Evolutionary conservation across 2,797 vertebrate genomes (phyloP), one percentile per base, ranked within the genome.

Genomic region (Sphenopsis melanotis): DNA sequence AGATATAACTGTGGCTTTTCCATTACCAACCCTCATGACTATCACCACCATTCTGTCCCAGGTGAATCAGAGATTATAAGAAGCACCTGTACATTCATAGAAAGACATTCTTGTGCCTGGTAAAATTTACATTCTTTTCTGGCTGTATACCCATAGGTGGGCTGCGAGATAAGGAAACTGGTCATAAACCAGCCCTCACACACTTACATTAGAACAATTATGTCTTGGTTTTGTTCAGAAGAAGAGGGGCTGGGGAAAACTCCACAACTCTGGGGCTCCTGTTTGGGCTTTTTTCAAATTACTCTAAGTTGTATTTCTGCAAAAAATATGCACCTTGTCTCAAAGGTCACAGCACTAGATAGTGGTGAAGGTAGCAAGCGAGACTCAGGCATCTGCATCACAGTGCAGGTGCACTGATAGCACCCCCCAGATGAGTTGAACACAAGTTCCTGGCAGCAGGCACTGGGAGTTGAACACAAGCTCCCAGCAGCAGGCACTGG

Each of bases 281-380:
- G 6, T 39, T 59, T 26, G 21, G 18, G 19, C 24, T 66, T 92
- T n/a, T 37, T 23, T 53, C 56, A 84, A 70, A 74, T 42, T 60
- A 26, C 17, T 50, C 0, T 11, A 3, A 65, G 12, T 6, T 27
- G 4, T 26, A 12, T 36, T 82, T 74, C 44, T n/a, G 22, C 30
- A 71, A 59, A 83, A 77, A 64, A 36, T 52, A 15, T 4, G 6
- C 2, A 15, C 15, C 1, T 10, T 32, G 8, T 42, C 49, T 37
- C 11, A 0, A 49, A 70, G 47, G 30, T 29, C 22, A 49, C 0
- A 0, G 41, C 10, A 41, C 15, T 27, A 36, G 36, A 32, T 5
- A 27, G 2, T 6, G 23, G 29, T 7, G 4, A 63, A 78, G 15
- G 11, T 2, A 52, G 29, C 55, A 56, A 24, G 11, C 0, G 2